A percentile compares a stretch with the other conserved stretches of the same genome.
These are phyloP conservation scores for Ashinkailepas kermadecensis DNA, from an alignment of 2,888 invertebrate genomes.

Conservation along the genomic window DNA sequence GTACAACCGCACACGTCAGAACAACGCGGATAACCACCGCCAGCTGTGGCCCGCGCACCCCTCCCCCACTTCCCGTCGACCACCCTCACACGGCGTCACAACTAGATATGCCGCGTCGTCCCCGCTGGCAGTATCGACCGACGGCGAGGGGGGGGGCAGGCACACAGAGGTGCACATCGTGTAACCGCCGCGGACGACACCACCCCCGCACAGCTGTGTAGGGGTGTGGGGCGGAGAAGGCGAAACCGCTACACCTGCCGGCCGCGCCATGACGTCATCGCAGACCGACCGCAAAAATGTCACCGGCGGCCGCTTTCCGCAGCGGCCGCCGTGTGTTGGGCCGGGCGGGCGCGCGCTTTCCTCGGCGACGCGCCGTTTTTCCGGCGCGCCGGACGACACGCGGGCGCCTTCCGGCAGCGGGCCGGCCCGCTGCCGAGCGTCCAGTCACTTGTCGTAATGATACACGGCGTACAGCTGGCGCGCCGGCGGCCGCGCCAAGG, in stretches of 20 bases:
- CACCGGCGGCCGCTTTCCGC: neutral
- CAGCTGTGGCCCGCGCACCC: too few species aligned
- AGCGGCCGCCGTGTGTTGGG: neutral
- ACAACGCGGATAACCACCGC: too few species aligned
- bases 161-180: neutral
- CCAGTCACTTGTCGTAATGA: slow-evolving; percentile 17
- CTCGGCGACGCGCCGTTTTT: neutral
- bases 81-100: neutral
- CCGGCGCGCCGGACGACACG: neutral
- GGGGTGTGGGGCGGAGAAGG: neutral
- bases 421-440: neutral
- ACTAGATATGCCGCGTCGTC: neutral
- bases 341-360: neutral
- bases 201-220: neutral
- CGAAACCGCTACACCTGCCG: neutral
- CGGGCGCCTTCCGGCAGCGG: neutral
- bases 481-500: neutral
- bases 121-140: neutral
- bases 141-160: neutral
- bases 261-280: neutral
- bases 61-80: neutral
- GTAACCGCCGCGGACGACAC: neutral
- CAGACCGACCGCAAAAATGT: neutral
- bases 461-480: neutral
- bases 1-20: too few species aligned